Percentiles rank a stretch among this genome's conserved stretches.
These are phyloP conservation scores for Palloptera scutellata DNA, from an alignment of 2,888 invertebrate species.

Conservation along the genomic window DNA sequence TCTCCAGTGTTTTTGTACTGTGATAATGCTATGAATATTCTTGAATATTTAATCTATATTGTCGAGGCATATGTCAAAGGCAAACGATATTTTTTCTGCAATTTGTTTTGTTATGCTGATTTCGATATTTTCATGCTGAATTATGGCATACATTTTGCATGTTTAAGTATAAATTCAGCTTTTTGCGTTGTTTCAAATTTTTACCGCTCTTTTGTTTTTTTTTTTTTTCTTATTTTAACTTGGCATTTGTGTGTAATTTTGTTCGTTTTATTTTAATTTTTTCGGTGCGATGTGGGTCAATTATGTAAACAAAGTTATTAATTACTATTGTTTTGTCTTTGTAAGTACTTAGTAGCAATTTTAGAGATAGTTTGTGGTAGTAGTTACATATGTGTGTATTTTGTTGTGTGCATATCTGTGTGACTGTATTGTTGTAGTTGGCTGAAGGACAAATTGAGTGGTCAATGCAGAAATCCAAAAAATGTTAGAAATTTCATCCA, in stretches of 20 bases:
- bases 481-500: conserved; percentile 23
- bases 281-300: conserved; percentile 36
- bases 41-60: conserved; percentile 47
- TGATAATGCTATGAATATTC: conserved; percentile 42
- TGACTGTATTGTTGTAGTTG: background rate
- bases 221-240: conserved; percentile 9
- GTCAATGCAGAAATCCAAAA: conserved; percentile 36
- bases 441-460: conserved; percentile 29
- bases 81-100: background rate
- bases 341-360: conserved; percentile 14
- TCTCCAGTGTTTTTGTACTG: conserved; percentile 10
- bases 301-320: conserved; percentile 41
- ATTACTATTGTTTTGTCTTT: conserved; percentile 43
- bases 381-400: conserved; percentile 1
- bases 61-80: conserved; percentile 42
- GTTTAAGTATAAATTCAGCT: conserved; percentile 36
- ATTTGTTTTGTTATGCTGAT: background rate
- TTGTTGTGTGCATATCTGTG: background rate
- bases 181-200: conserved; percentile 24
- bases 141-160: conserved; percentile 44
- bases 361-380: conserved; percentile 12
- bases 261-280: conserved; percentile 5
- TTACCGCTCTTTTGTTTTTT: conserved; percentile 2
- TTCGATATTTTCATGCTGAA: conserved; percentile 21
- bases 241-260: conserved; percentile 1